Percentiles rank a stretch among this genome's conserved stretches.
phyloP scores from a whole-genome alignment of 2,113 vertebrate species.

The Ia io region DNA sequence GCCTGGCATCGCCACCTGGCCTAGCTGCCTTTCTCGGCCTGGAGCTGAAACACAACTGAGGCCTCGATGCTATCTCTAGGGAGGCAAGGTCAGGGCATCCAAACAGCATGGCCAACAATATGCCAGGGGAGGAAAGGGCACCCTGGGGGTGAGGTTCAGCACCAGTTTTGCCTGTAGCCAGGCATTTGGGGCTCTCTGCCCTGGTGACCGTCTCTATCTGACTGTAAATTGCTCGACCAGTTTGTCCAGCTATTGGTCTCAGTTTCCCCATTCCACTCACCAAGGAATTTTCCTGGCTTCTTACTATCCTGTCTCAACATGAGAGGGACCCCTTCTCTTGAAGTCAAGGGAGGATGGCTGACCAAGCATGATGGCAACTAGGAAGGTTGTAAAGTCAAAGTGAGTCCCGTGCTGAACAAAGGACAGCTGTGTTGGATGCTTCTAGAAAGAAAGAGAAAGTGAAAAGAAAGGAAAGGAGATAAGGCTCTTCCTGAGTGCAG shows the following conservation, averaged over 20 bases:
- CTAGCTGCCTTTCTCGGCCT: neutral
- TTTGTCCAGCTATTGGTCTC: neutral
- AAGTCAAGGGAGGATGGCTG: neutral
- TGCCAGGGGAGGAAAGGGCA: neutral
- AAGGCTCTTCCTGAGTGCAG: neutral
- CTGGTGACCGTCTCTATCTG: neutral
- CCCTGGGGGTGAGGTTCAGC: neutral
- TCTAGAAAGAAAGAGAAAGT: slow-evolving; percentile 7
- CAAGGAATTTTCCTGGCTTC: neutral
- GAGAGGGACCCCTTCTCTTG: neutral
- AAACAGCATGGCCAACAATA: neutral
- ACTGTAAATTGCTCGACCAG: neutral
- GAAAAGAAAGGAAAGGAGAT: neutral
- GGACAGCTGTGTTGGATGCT: neutral
- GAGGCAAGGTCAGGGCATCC: neutral
- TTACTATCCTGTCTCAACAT: neutral
- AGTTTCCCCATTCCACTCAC: neutral
- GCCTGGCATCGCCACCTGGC: neutral
- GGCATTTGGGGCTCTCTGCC: neutral
- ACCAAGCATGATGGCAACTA: neutral
- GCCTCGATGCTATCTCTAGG: neutral
- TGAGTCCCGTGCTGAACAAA: neutral
- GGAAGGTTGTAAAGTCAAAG: neutral
- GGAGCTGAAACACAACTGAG: neutral
- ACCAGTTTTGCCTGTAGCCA: neutral